Base-by-base conservation (phyloP, 2,888 invertebrate species). In the Rutpela maculata region DNA sequence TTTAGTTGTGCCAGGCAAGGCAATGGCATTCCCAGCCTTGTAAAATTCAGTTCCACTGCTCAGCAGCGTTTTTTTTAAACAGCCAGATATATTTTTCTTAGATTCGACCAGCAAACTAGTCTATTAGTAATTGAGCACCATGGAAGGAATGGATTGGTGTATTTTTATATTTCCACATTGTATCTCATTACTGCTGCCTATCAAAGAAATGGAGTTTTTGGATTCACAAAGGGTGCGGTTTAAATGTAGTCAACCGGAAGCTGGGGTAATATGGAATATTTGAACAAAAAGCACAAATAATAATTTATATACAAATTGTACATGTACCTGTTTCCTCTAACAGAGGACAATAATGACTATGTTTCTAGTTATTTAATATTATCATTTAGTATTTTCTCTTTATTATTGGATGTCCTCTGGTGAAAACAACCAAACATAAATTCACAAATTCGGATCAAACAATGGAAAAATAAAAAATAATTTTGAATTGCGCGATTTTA, bases 61-160 rank as follows among this genome's bases (percentile, higher is more conserved):
- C 80, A 79, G 86, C 85, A 87, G 85, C 82, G 84, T 59, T 57
- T 78, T 57, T 78, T 57, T 73, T 67, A 68, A 73, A 79, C 75
- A 79, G 79, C 77, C 74, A 73, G 71, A 59, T 66, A 71, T 75
- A 56, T 75, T 74, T 65, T 77, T 43, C 43, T 66, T 59, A 22
- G 65, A 77, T 76, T 73, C 69, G 65, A 66, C 66, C 79, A 81
- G 82, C 83, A 80, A 78, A 83, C 79, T 84, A 83, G 79, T 83
- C 77, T 81, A 78, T 74, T 76, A 83, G 84, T 90, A 90, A 90
- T 92, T 92, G 93, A 93, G 93, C 93, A 93, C 93, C 92, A 91
- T 92, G 93, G 93, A 93, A 93, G 93, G 93, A 93, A 93, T 93
- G 89, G 90, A 92, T 92, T 81, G 81, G 78, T 81, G 79, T 81